Evolutionary conservation across 2,797 vertebrate species (phyloP).

Genomic region (Halcyon chelicuti): DNA sequence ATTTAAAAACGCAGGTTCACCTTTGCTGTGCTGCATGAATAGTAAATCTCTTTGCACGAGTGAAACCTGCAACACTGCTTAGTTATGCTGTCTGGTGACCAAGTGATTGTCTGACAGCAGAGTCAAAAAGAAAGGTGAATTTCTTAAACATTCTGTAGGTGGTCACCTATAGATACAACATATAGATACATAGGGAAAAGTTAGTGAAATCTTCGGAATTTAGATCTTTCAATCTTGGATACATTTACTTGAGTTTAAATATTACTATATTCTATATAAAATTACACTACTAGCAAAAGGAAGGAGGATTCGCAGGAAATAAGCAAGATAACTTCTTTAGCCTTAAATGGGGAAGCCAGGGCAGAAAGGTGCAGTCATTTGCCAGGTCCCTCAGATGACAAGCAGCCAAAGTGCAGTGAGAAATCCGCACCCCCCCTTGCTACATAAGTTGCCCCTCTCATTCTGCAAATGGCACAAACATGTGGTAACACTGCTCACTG

Average conservation of each 20-base stretch:
- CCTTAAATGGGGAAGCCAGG: neutral
- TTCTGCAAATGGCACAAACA: neutral
- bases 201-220: neutral
- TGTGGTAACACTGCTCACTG: fast-evolving
- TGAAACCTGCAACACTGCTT: neutral
- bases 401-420: neutral
- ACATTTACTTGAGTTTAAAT: neutral
- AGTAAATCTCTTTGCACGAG: neutral
- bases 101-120: neutral
- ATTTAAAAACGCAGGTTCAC: neutral
- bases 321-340: neutral
- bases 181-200: neutral
- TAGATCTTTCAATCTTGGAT: neutral
- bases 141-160: neutral
- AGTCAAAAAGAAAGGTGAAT: neutral
- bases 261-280: neutral
- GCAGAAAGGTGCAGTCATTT: neutral
- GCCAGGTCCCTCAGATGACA: neutral
- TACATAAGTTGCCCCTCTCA: neutral
- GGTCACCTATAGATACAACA: neutral
- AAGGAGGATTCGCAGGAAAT: neutral
- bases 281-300: neutral
- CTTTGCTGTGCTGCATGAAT: neutral
- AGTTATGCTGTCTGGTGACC: neutral
- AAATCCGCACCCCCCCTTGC: neutral